Evolutionary conservation across 2,113 vertebrate genomes (phyloP).

Genomic region (Pungitius pungitius): DNA sequence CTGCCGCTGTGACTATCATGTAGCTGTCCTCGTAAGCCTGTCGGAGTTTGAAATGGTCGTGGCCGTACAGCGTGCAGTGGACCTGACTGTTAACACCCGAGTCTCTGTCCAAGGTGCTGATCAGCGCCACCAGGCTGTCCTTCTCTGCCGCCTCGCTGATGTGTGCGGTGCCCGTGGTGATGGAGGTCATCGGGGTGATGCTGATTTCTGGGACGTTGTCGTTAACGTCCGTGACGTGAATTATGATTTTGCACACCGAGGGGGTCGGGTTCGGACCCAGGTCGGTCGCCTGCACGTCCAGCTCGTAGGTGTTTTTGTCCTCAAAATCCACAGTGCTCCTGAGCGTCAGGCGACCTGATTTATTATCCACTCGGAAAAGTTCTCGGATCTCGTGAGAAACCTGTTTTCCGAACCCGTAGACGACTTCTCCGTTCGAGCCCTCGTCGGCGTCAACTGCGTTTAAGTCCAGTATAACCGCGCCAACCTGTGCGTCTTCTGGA

Average conservation of each 20-base stretch:
- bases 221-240: conserved; percentile 92
- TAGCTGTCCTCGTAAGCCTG: conserved; percentile 94
- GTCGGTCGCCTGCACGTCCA: conserved; percentile 92
- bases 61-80: conserved; percentile 89
- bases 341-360: conserved; percentile 87
- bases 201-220: conserved; percentile 92
- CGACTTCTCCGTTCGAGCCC: conserved; percentile 90
- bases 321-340: conserved; percentile 89
- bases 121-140: conserved; percentile 92
- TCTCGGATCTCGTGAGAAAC: conserved; percentile 86
- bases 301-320: conserved; percentile 89
- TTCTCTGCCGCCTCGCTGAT: conserved; percentile 86
- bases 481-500: conserved; percentile 86
- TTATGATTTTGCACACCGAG: conserved; percentile 89
- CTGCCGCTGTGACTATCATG: conserved; percentile 88
- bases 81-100: conserved; percentile 89
- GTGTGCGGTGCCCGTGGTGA: conserved; percentile 72
- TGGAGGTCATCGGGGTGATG: conserved; percentile 89
- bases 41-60: conserved; percentile 90
- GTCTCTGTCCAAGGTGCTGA: conserved; percentile 94
- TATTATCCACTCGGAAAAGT: conserved; percentile 90
- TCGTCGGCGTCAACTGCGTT: conserved; percentile 89
- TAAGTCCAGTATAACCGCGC: conserved; percentile 87
- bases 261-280: conserved; percentile 86
- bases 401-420: conserved; percentile 90